Conservation (phyloP, 2,797 vertebrate genomes). For the Sciurus vulgaris region DNA sequence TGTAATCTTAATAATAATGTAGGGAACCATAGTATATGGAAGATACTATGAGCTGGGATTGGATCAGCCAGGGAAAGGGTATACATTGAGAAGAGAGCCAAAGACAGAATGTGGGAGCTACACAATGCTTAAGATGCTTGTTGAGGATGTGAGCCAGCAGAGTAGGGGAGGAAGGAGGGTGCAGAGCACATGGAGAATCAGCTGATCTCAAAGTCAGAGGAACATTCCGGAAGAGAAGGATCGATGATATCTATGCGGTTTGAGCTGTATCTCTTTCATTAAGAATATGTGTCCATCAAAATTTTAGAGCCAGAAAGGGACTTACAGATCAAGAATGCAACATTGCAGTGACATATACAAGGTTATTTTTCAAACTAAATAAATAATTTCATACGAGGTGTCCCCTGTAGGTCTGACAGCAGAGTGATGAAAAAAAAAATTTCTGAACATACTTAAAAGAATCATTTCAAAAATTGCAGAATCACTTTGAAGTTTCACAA, state of each 20-base stretch:
- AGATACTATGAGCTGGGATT: not conserved
- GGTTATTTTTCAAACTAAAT: conserved; percentile 33
- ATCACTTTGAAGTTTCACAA: not conserved
- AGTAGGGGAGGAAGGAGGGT: not conserved
- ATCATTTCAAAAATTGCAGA: not conserved
- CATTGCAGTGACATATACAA: not conserved
- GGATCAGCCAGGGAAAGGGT: not conserved
- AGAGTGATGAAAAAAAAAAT: not conserved
- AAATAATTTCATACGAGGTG: conserved; percentile 3
- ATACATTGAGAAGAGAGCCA: not conserved
- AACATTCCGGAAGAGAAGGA: not conserved
- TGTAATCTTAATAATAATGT: not conserved
- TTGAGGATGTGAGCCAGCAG: not conserved
- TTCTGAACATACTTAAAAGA: conserved; percentile 40
- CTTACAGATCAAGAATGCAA: conserved; percentile 26
- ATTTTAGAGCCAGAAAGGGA: conserved; percentile 3
- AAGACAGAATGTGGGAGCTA: not conserved
- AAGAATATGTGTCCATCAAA: not conserved
- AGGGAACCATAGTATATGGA: not conserved
- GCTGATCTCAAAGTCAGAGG: not conserved
- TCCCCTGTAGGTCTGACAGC: not conserved
- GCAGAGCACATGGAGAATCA: not conserved
- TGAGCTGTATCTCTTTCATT: not conserved
- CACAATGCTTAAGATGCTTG: not conserved
- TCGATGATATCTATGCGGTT: not conserved